Base-by-base conservation (phyloP, 2,113 vertebrate genomes). In the Melanerpes aurifrons region DNA sequence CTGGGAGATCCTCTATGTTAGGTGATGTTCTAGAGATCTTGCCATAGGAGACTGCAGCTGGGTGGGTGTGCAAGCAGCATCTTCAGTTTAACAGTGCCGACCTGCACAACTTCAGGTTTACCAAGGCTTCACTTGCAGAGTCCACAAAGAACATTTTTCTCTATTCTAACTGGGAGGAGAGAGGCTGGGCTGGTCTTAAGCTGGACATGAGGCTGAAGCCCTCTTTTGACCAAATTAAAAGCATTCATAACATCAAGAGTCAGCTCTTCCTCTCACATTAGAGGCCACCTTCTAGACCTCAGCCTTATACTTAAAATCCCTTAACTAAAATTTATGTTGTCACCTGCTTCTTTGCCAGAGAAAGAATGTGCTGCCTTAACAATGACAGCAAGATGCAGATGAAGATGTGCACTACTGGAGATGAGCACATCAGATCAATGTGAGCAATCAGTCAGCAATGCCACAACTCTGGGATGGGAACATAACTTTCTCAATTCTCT, bases 221-320 rank as follows among this genome's bases (percentile, higher is more conserved):
- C 7, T 70, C 57, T 80, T 79, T 43, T 32, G 31, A 61, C 53
- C 17, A 43, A 68, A 84, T 61, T 17, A 29, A 58, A 47, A 79
- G 4, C 0, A 0, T 48, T 79, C n/a, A 17, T 70, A 1, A 0
- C 15, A 71, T 7, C 25, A 45, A 62, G 15, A 35, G 7, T 54
- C 35, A 43, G 50, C 50, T 92, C 37, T 56, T 87, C 18, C 11
- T 47, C 43, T 72, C 59, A 35, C 48, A 11, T 50, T 56, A 28
- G 8, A 88, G 15, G 3, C 15, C 14, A 67, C 20, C 6, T 37
- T 66, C 59, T 61, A 72, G 50, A 31, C 15, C 31, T 62, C 58
- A 77, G 32, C 5, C 18, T 78, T 57, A 32, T 1, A 29, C 15
- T 15, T 78, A 54, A 82, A 72, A 69, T 40, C 10, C 22, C 50